Evolutionary conservation across 1,140 invertebrate genomes (phyloP).

Genomic region (Drosophila santomea): DNA sequence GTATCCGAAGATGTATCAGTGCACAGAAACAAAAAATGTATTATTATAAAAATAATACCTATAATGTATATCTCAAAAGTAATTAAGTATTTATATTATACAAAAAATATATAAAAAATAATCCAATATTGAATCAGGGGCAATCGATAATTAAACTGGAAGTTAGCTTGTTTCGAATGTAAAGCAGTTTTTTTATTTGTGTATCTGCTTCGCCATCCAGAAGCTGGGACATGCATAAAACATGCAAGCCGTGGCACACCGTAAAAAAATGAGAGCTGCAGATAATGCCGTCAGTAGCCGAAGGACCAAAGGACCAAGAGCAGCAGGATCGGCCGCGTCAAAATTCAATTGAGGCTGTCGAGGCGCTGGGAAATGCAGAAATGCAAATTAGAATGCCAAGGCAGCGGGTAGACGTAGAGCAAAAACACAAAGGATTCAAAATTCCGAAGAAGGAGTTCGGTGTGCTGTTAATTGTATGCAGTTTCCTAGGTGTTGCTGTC

Average conservation of each 20-base stretch:
- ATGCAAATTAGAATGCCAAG: slow-evolving; percentile 73
- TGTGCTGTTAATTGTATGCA: slow-evolving; percentile 73
- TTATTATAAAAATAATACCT: too few relatives aligned
- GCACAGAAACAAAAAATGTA: background rate
- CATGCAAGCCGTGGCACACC: slow-evolving; percentile 41
- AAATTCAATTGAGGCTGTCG: slow-evolving; percentile 73
- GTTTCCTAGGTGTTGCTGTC: slow-evolving; percentile 64
- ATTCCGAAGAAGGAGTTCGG: slow-evolving; percentile 15
- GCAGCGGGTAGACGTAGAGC: slow-evolving; percentile 8
- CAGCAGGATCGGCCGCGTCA: slow-evolving; percentile 60
- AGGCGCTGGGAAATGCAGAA: slow-evolving; percentile 40
- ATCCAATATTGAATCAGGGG: too few relatives aligned
- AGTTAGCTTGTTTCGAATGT: background rate
- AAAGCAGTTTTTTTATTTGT: background rate
- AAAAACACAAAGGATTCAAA: slow-evolving; percentile 25
- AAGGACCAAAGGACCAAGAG: slow-evolving; percentile 20
- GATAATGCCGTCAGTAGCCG: slow-evolving; percentile 45
- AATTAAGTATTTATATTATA: too few relatives aligned
- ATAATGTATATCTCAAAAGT: too few relatives aligned
- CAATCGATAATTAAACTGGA: too few relatives aligned
- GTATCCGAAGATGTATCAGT: background rate
- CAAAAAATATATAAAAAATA: background rate
- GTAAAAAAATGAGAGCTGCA: slow-evolving; percentile 23
- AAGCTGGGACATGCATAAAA: slow-evolving; percentile 66
- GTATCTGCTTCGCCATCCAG: slow-evolving; percentile 31